Base-by-base conservation (phyloP, 1,140 invertebrate species). In the Brevipalpus yothersi region DNA sequence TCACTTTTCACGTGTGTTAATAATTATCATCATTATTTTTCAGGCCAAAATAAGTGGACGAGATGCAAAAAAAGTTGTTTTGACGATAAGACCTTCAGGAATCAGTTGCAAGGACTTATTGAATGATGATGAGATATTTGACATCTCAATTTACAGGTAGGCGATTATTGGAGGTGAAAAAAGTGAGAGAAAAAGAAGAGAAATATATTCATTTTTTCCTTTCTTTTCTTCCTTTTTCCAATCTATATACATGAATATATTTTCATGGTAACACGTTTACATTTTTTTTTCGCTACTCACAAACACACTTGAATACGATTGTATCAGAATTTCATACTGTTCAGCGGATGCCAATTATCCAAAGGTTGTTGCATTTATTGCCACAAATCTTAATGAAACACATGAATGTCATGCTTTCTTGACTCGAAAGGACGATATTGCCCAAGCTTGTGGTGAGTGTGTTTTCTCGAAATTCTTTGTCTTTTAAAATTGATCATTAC, bases 341-440 rank as follows among this genome's bases (percentile, higher is more conserved):
- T 86, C 84, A 23, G 83, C 84, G 41, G 85, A 90, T 67, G 80
- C 82, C 21, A 78, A 79, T 11, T 82, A 86, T 69, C 79, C 82
- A 57, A 80, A 84, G 61, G 81, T 89, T 8, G 88, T 90, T 69
- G 84, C 86, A 0, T 89, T 88, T 69, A 85, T 90, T 55, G 75
- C 84, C 23, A 78, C 82, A 60, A 79, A 82, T 71, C 75, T 75
- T 53, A 79, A 81, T 67, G 83, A 88, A 66, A 79, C 79, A 7
- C 80, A 84, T 73, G 81, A 86, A 65, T 89, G 85, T 66, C 83
- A 89, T 71, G 84, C 83, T 47, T 90, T 86, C 70, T 75, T 86
- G 1, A 89, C 86, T 70, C 75, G 80, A 1, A 84, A 86, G 67
- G 73, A 80, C 64, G 86, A 86, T 75, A 78, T 84, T 63, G 76